phyloP scores from a whole-genome alignment of 1,140 invertebrate species.

The Harlomillsia oculata region DNA sequence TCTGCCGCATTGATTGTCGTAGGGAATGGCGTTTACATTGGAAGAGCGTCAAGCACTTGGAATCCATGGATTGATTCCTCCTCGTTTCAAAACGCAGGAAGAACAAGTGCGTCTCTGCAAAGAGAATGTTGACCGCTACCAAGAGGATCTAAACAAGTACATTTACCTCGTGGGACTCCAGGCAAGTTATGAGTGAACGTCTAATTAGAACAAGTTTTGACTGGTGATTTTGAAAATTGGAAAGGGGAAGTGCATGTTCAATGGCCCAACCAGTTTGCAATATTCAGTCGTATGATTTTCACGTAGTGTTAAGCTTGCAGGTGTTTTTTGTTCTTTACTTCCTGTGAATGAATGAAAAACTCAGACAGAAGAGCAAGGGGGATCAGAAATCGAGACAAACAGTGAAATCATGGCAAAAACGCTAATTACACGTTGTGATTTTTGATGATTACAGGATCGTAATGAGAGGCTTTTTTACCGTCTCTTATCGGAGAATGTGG shows the following conservation, averaged over 20 bases:
- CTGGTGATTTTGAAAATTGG: too few relatives aligned
- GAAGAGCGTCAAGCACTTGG: conserved; percentile 71
- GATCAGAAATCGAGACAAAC: too few relatives aligned
- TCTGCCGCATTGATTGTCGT: conserved; percentile 3
- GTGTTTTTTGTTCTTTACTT: too few relatives aligned
- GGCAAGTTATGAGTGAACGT: too few relatives aligned
- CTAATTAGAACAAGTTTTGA: too few relatives aligned
- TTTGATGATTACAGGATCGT: conserved; percentile 59
- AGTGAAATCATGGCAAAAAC: too few relatives aligned
- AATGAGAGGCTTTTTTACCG: conserved; percentile 94
- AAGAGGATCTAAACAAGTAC: conserved; percentile 67
- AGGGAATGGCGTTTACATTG: conserved; percentile 77
- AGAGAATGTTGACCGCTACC: conserved; percentile 58
- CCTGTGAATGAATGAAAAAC: too few relatives aligned
- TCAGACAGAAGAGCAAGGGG: too few relatives aligned
- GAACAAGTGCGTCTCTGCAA: conserved; percentile 66
- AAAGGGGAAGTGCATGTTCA: too few relatives aligned
- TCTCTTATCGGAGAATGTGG: conserved; percentile 77
- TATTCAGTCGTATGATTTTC: too few relatives aligned
- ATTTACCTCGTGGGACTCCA: conserved; percentile 64
- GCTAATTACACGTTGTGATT: not conserved
- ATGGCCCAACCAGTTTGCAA: too few relatives aligned
- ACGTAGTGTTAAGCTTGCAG: too few relatives aligned
- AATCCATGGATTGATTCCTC: conserved; percentile 68
- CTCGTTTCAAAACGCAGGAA: conserved; percentile 68